Base-by-base conservation (phyloP, 2,797 vertebrate species). In the Myiotriccus ornatus region DNA sequence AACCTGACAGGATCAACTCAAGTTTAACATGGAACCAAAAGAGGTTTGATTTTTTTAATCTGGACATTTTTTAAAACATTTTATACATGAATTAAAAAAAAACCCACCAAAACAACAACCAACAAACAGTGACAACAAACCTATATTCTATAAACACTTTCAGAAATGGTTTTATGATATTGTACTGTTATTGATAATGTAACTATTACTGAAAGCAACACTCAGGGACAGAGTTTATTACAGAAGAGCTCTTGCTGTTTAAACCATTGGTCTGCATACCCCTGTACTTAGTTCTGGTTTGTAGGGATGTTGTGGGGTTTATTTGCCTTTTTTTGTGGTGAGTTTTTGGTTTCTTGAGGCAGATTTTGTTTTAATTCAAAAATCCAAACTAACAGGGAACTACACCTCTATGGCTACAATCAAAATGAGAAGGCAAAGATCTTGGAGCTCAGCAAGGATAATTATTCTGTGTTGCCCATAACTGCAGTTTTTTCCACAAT, bases 1-100 rank as follows among this genome's bases (percentile, higher is more conserved):
- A 18, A 11, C 30, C 17, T 43, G 35, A 64, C 35, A 25, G 2
- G 3, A 43, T 14, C 0, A 0, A 25, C 9, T 60, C 2, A 0
- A 49, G 6, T 32, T 57, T 41, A 60, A 56, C 14, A 30, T 14
- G 47, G 24, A 27, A 64, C 3, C 30, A 46, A 25, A 64, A 21
- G 1, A 76, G 6, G 35, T 28, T 28, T 34, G 7, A 12, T 28
- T 56, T 18, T 37, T 30, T 46, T 47, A 20, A 56, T 41, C 34
- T 25, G 10, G 21, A 39, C 1, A 13, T n/a, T 69, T 62, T 44
- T 37, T 32, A 16, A 49, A 67, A 56, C 37, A 37, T 67, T 62
- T 50, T 52, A 14, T 9, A 30, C 14, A 63, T 1, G 2, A 30
- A 57, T 30, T 12, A 19, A 43, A 6, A 65, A 52, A 23, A 28